phyloP scores from a whole-genome alignment of 2,113 vertebrate genomes.

The Chunga burmeisteri region DNA sequence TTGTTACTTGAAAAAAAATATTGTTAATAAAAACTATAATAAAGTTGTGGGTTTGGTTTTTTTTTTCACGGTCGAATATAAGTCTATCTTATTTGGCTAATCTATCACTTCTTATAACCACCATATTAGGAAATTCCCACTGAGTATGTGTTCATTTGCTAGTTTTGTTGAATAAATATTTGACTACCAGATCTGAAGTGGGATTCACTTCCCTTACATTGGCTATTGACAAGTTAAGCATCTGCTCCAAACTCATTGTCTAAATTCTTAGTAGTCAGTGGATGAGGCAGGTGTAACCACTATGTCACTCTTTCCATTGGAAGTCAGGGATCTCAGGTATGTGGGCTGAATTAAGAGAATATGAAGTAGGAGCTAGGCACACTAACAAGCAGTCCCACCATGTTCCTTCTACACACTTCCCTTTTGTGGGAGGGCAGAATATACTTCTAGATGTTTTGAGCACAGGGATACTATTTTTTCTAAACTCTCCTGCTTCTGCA shows the following conservation, averaged over 20 bases:
- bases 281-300: background rate
- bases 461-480: background rate
- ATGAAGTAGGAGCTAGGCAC: background rate
- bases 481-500: background rate
- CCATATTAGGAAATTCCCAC: background rate
- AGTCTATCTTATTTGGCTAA: background rate
- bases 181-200: background rate
- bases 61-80: background rate
- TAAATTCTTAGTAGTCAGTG: background rate
- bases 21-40: background rate
- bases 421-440: background rate
- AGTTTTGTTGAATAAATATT: background rate
- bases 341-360: background rate
- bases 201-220: background rate
- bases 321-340: background rate
- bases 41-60: no score
- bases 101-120: background rate
- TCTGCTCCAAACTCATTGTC: background rate
- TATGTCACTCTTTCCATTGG: background rate
- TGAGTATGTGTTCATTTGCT: background rate
- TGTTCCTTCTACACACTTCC: background rate
- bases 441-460: background rate
- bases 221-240: background rate
- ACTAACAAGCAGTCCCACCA: background rate
- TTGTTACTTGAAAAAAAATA: background rate